phyloP scores from a whole-genome alignment of 1,140 invertebrate species.

The Galleria mellonella region DNA sequence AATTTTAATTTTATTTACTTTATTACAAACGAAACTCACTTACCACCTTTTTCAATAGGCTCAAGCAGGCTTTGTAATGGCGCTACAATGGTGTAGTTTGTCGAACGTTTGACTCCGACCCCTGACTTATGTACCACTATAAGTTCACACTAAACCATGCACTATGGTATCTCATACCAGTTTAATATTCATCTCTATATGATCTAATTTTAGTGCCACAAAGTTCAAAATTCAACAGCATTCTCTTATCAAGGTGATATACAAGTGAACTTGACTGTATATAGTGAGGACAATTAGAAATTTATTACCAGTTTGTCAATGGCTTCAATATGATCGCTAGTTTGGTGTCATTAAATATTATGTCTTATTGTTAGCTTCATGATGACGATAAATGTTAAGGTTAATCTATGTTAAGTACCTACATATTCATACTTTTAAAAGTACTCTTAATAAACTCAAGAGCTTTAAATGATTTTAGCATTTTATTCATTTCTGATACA shows the following conservation, averaged over 20 bases:
- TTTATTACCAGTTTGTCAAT: slow-evolving; percentile 12
- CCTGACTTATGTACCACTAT: slow-evolving; percentile 32
- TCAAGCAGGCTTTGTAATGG: slow-evolving; percentile 25
- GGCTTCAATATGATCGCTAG: slow-evolving; percentile 5
- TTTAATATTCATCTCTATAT: background rate
- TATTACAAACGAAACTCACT: slow-evolving; percentile 9
- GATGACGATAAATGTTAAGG: background rate
- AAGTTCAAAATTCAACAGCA: slow-evolving; percentile 1
- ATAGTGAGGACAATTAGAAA: slow-evolving; percentile 19
- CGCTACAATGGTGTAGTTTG: slow-evolving; percentile 39
- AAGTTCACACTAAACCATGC: slow-evolving; percentile 29
- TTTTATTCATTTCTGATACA: too few species aligned
- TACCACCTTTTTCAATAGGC: slow-evolving; percentile 1
- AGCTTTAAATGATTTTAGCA: too few species aligned
- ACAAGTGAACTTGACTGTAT: background rate
- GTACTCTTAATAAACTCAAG: too few species aligned
- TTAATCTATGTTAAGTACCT: background rate
- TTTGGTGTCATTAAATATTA: slow-evolving; percentile 7
- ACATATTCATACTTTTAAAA: too few species aligned
- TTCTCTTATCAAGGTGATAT: slow-evolving; percentile 8
- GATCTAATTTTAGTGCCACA: background rate
- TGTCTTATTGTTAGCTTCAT: slow-evolving; percentile 2
- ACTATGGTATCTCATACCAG: background rate
- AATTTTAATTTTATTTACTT: too few species aligned
- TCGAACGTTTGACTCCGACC: slow-evolving; percentile 37